Percentiles rank a stretch among this genome's conserved stretches.
phyloP scores from a whole-genome alignment of 2,888 invertebrate species.

The Drosophila ezoana region DNA sequence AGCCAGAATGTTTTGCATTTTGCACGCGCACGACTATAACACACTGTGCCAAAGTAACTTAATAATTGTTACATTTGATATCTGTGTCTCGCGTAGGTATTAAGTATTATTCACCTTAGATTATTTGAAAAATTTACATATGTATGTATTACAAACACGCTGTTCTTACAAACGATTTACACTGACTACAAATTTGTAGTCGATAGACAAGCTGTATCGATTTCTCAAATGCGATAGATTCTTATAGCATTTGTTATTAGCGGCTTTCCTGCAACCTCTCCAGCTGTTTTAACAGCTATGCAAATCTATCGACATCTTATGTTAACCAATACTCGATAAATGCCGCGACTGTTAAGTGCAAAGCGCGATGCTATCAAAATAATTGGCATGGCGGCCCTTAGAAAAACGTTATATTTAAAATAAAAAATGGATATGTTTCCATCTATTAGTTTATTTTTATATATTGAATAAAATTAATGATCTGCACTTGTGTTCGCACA shows the following conservation, averaged over 20 bases:
- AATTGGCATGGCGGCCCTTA: neutral
- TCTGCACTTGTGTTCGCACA: conserved; percentile 13
- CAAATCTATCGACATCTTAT: neutral
- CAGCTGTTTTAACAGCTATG: conserved; percentile 1
- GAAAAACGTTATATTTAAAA: neutral
- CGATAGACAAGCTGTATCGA: neutral
- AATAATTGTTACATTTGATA: neutral
- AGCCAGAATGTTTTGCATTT: conserved; percentile 1
- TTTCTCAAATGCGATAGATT: neutral
- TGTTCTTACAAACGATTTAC: conserved; percentile 63
- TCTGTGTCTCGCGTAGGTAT: neutral
- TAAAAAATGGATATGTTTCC: neutral
- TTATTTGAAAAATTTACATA: conserved; percentile 71
- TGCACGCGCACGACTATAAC: neutral
- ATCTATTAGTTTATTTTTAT: neutral
- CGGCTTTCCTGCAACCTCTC: neutral
- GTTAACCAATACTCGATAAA: neutral
- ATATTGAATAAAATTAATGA: conserved; percentile 30
- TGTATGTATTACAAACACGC: conserved; percentile 70
- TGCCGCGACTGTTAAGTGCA: too few species aligned
- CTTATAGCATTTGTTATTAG: neutral
- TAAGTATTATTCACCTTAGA: conserved; percentile 64
- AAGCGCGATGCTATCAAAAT: neutral
- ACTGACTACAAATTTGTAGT: conserved; percentile 36
- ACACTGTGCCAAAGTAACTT: neutral